Percentiles rank a stretch among this genome's conserved stretches.
phyloP scores from a whole-genome alignment of 2,888 invertebrate genomes.

The Imbricaverruca yamaguchii region DNA sequence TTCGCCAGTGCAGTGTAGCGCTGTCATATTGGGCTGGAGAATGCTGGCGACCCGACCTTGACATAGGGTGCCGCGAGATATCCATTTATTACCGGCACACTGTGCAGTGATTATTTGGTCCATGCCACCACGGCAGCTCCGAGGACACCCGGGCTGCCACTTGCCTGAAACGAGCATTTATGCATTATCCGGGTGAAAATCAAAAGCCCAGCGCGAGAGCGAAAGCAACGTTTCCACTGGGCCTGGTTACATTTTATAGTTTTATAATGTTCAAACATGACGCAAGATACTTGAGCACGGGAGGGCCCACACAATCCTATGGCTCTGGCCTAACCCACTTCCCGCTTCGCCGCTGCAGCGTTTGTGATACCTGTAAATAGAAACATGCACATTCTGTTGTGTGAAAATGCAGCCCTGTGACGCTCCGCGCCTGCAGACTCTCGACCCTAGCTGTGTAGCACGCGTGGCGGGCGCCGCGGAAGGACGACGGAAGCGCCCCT shows the following conservation, averaged over 20 bases:
- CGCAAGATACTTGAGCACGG: neutral
- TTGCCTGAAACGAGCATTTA: neutral
- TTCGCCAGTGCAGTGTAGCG: neutral
- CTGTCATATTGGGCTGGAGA: too few relatives aligned
- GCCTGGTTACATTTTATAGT: slow-evolving; percentile 18
- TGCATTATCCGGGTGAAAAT: neutral
- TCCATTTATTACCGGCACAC: too few relatives aligned
- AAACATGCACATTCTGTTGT: neutral
- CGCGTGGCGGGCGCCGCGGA: neutral
- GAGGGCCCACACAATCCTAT: neutral
- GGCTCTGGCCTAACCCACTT: too few relatives aligned
- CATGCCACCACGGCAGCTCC: too few relatives aligned
- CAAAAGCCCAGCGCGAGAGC: neutral
- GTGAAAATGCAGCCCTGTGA: neutral
- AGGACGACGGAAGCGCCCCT: neutral
- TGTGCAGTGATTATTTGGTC: too few relatives aligned
- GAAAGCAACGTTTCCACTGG: neutral
- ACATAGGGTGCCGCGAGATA: too few relatives aligned
- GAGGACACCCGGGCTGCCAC: too few relatives aligned
- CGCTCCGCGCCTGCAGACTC: neutral
- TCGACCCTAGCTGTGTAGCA: neutral
- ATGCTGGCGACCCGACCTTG: too few relatives aligned
- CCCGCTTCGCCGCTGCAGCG: neutral
- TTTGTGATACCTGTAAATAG: slow-evolving; percentile 11
- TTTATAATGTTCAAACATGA: neutral